Base-by-base conservation (phyloP, 2,113 vertebrate genomes). In the Dipodomys stephensi region DNA sequence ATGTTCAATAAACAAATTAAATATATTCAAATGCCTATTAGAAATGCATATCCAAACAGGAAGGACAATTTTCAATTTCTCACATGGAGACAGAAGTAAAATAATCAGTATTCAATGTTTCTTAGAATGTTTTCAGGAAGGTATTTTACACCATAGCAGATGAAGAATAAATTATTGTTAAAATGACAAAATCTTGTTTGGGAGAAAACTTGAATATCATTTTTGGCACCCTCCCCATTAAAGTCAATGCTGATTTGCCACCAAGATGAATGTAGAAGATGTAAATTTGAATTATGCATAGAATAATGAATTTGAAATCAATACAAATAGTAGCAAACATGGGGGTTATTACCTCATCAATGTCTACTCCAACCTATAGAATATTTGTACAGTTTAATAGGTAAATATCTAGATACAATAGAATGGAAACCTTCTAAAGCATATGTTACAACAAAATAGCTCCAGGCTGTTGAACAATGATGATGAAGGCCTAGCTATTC, bases 21-120 rank as follows among this genome's bases (percentile, higher is more conserved):
- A 64, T 46, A 79, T 13, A 84, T 7, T 69, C 46, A 67, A 90
- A 53, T 44, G 20, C 16, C 53, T 65, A 28, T 19, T 79, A 44
- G 74, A 91, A 86, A 62, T 83, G 20, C 28, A 93, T 95, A 81
- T 78, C 78, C 65, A 90, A 91, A 83, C 2, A 83, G 13, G 44
- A 79, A 57, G 25, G 3, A 25, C 49, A 86, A 80, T 81, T 77
- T 92, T 76, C n/a, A n/a, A 27, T 77, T n/a, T 81, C n/a, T 74
- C 20, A 78, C 30, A 78, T 10, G 18, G 28, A 62, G 22, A 90
- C 3, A 85, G 84, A 85, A 73, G 46, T 23, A 44, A 76, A 90
- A 62, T 8, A 4, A 77, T 62, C 73, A 7, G 7, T 62, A 73
- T 28, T 35, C 28, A 49, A 2, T 62, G 27, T 71, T 64, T 76